Conservation (phyloP, 2,797 vertebrate species). For the Harpagifer antarcticus region DNA sequence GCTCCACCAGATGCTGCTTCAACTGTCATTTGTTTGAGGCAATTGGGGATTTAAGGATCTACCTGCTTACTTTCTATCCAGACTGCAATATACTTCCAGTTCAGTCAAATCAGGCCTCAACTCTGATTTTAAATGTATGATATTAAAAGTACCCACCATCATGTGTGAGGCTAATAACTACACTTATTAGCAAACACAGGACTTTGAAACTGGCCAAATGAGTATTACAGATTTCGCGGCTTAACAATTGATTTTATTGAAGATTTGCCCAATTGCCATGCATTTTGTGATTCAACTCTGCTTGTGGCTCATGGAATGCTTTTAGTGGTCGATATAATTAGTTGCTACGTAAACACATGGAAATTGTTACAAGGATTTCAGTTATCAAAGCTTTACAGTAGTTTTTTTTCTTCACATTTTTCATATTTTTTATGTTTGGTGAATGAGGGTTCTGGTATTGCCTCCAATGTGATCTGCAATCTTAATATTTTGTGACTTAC, state of each 20-base stretch:
- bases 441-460: constrained; percentile 39
- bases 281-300: constrained; percentile 40
- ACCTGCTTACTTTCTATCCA: constrained; percentile 37
- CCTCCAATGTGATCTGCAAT: constrained; percentile 27
- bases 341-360: constrained; percentile 45
- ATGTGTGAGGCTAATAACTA: neutral
- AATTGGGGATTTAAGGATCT: constrained; percentile 43
- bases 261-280: constrained; percentile 26
- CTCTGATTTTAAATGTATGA: neutral
- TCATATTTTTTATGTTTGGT: constrained; percentile 44
- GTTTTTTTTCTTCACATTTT: constrained; percentile 9
- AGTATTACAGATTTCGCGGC: constrained; percentile 21
- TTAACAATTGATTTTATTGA: constrained; percentile 29
- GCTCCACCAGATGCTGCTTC: constrained; percentile 60
- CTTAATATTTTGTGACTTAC: constrained; percentile 54
- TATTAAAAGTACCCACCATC: constrained; percentile 3
- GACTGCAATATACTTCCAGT: neutral
- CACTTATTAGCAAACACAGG: neutral
- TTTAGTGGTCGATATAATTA: constrained; percentile 57
- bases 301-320: constrained; percentile 44
- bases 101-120: constrained; percentile 2
- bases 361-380: constrained; percentile 36
- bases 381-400: constrained; percentile 37
- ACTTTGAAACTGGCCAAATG: constrained; percentile 19
- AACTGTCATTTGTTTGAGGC: constrained; percentile 43